Evolutionary conservation across 2,888 invertebrate species (phyloP).

Genomic region (Himalopsyche anomala): DNA sequence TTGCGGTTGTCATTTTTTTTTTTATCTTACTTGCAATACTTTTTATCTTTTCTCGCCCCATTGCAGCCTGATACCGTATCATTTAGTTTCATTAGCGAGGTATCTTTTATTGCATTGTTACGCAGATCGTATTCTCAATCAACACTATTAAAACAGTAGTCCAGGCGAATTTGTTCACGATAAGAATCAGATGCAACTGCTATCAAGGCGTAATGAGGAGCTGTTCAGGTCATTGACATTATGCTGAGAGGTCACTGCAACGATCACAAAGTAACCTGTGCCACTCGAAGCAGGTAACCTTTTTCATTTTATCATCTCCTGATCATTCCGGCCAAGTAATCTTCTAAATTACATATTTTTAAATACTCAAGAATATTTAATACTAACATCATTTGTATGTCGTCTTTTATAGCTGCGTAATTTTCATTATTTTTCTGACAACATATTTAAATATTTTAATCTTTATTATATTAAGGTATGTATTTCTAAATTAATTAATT

Average conservation of each 20-base stretch:
- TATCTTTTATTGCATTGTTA: conserved; percentile 51
- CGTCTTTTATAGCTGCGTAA: no score
- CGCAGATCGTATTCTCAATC: conserved; percentile 49
- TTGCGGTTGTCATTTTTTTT: no score
- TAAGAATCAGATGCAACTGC: conserved; percentile 58
- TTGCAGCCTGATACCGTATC: conserved; percentile 27
- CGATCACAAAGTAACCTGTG: not conserved
- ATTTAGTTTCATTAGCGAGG: conserved; percentile 32
- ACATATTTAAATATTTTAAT: no score
- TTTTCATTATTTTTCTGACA: no score
- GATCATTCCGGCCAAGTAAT: not conserved
- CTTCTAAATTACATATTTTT: no score
- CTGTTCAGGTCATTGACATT: conserved; percentile 56
- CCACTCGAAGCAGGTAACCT: not conserved
- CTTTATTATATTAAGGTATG: no score
- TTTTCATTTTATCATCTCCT: not conserved
- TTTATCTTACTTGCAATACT: no score
- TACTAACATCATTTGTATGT: no score
- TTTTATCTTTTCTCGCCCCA: not conserved
- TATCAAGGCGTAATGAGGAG: conserved; percentile 60
- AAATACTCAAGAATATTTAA: no score
- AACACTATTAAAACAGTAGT: conserved; percentile 55
- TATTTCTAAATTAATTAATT: no score
- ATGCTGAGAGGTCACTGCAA: not conserved
- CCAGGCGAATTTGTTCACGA: conserved; percentile 62